Percentiles rank a stretch among this genome's conserved stretches.
Conservation (phyloP, 2,888 invertebrate genomes). For the Colostygia pectinataria region DNA sequence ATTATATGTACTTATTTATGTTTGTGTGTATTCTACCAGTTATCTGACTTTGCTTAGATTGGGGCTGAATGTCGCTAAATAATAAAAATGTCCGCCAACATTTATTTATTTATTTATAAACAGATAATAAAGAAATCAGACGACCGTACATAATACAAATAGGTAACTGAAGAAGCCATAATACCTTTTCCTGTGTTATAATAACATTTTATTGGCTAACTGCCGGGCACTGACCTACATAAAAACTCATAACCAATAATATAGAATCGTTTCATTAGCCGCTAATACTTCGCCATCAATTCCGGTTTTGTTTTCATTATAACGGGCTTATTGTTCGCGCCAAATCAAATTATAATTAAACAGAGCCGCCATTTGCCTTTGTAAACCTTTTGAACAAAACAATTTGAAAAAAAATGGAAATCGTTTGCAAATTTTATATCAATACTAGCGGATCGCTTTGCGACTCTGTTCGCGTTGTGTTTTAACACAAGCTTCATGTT, state of each 20-base stretch:
- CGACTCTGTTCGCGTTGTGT: no score
- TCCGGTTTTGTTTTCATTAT: slow-evolving; percentile 42
- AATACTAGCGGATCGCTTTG: no score
- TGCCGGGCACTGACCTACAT: slow-evolving; percentile 4
- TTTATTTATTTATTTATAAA: not conserved
- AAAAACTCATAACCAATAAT: slow-evolving; percentile 8
- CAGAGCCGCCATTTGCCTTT: slow-evolving; percentile 39
- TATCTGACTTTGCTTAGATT: no score
- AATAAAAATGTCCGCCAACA: no score
- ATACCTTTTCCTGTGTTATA: slow-evolving; percentile 5
- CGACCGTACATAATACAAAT: no score
- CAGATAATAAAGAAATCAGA: not conserved
- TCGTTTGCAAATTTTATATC: slow-evolving; percentile 11
- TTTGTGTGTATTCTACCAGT: no score
- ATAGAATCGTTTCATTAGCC: slow-evolving; percentile 44
- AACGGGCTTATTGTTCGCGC: slow-evolving; percentile 42
- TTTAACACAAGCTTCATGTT: no score
- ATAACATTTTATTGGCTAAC: slow-evolving; percentile 4
- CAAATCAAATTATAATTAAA: slow-evolving; percentile 46
- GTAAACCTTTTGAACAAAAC: slow-evolving; percentile 41
- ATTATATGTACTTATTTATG: no score
- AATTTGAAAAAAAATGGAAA: slow-evolving; percentile 39
- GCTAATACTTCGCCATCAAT: slow-evolving; percentile 32
- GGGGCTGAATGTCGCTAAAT: no score
- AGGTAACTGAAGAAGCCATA: not conserved